Evolutionary conservation across 2,888 invertebrate genomes (phyloP), one percentile per base, ranked within the genome.

Genomic region (Pristionchus maxplancki): DNA sequence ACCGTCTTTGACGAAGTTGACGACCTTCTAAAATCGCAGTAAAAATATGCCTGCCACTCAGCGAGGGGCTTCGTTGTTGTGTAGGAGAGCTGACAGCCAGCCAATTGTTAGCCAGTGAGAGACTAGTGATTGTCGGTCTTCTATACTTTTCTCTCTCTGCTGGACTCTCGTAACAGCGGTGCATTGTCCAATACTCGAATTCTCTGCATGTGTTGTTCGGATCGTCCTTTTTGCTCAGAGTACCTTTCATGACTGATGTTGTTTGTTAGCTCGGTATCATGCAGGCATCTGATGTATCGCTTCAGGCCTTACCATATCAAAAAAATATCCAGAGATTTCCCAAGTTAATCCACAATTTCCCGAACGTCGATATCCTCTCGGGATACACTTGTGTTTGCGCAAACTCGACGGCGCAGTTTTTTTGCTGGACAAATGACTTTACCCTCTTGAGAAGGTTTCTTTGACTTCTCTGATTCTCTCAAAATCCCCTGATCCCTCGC

Each of bases 351-450:
- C 58, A n/a, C 20, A 58, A n/a, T n/a, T 58, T 58, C 71, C 31
- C 71, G 71, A 71, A 64, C 64, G 71, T 37, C 20, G 37, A 71
- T 71, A 71, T 71, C 71, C 71, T 13, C 37, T 20, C 24, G 17
- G 34, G 24, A 71, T 34, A 34, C 20, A 71, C 44, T 74, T 48
- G 44, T 34, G 67, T 78, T 44, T 78, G 78, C 44, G n/a, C 44
- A 78, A 40, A 78, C 78, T 78, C 44, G 24, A 78, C 78, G 48
- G 40, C 44, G 78, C 11, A 1, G 28, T 9, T 78, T 78, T 78
- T 78, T 78, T 78, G 13, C 78, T 20, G 20, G 71, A 37, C 9
- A 71, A 78, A 78, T 78, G 48, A 78, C 78, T 71, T 71, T 71
- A 78, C 44, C 78, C 48, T 44, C 78, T 78, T 44, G 74, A 71